These are phyloP conservation scores for Gambusia affinis DNA, from an alignment of 2,113 vertebrate genomes.

Conservation along the genomic window DNA sequence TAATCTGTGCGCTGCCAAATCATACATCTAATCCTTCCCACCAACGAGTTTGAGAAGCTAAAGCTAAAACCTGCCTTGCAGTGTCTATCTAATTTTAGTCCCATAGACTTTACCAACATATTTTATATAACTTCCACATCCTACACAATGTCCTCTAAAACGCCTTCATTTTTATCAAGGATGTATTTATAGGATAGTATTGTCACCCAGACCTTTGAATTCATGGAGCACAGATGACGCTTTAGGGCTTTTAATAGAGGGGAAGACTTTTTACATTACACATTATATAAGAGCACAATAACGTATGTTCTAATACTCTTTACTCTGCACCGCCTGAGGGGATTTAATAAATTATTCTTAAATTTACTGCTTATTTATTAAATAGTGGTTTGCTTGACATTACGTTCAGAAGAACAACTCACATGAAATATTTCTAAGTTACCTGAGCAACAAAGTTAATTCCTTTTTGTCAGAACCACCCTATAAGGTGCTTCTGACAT, in stretches of 20 bases:
- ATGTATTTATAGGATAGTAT: constrained; percentile 56
- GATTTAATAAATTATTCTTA: not conserved
- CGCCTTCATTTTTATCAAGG: constrained; percentile 33
- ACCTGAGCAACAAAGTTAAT: not conserved
- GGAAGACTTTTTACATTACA: constrained; percentile 25
- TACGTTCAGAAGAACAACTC: not conserved
- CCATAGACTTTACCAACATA: constrained; percentile 33
- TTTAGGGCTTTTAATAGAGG: constrained; percentile 34
- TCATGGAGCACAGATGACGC: constrained; percentile 60
- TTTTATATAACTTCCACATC: constrained; percentile 58
- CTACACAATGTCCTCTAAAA: constrained; percentile 20
- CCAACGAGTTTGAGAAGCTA: constrained; percentile 27
- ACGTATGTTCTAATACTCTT: constrained; percentile 1
- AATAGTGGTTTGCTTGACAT: not conserved
- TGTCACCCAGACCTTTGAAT: constrained; percentile 60
- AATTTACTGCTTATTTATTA: not conserved
- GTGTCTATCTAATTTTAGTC: constrained; percentile 19
- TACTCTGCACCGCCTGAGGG: not conserved
- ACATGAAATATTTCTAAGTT: not conserved
- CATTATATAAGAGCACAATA: constrained; percentile 4
- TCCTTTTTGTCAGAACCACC: no score
- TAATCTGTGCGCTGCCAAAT: constrained; percentile 5
- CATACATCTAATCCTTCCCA: constrained; percentile 6
- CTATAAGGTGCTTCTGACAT: no score
- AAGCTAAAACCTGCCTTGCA: constrained; percentile 4